Conservation (phyloP, 2,797 vertebrate species). For the Siniperca scherzeri region DNA sequence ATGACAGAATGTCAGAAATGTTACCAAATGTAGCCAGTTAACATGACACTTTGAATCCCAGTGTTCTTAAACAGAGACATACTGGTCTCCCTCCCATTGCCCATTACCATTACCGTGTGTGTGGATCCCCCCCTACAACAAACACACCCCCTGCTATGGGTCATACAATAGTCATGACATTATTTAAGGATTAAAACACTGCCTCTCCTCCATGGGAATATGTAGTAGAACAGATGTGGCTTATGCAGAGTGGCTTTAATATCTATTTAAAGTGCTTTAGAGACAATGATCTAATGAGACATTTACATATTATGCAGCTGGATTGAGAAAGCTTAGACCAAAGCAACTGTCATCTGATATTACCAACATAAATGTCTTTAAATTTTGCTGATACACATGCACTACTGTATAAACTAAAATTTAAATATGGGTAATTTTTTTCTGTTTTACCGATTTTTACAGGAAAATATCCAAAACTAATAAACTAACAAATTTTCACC, state of each 20-base stretch:
- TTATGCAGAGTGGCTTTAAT: constrained; percentile 79
- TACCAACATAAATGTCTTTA: constrained; percentile 14
- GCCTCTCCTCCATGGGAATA: constrained; percentile 70
- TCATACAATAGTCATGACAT: constrained; percentile 84
- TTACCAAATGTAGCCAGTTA: constrained; percentile 69
- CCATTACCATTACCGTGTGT: constrained; percentile 22
- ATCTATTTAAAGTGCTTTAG: constrained; percentile 84
- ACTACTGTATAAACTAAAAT: neutral
- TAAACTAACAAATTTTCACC: neutral
- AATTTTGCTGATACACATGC: constrained; percentile 9
- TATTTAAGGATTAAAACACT: constrained; percentile 88
- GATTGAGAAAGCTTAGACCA: constrained; percentile 55
- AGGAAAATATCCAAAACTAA: neutral
- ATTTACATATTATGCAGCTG: constrained; percentile 77
- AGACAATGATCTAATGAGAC: constrained; percentile 84
- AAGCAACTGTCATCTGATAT: constrained; percentile 49
- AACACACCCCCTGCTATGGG: constrained; percentile 72
- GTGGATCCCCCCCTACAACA: constrained; percentile 40
- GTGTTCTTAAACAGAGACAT: constrained; percentile 56
- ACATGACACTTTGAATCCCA: constrained; percentile 60
- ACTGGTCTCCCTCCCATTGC: constrained; percentile 56
- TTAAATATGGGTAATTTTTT: neutral
- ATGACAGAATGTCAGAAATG: constrained; percentile 82
- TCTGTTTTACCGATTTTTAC: neutral
- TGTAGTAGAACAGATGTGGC: constrained; percentile 80